phyloP scores from a whole-genome alignment of 2,113 vertebrate genomes.

The Pteronura brasiliensis region DNA sequence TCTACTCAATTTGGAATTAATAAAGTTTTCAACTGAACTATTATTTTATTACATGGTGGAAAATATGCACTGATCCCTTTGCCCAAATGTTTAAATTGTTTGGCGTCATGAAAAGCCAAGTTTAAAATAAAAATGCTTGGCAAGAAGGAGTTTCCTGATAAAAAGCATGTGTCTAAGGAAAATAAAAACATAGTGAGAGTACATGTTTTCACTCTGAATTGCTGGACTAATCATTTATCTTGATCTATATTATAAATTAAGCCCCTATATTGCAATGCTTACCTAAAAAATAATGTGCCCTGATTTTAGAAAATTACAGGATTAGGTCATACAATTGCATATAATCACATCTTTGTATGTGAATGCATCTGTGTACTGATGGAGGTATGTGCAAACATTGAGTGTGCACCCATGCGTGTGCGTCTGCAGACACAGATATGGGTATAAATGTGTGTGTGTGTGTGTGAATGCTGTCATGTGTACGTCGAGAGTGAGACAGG shows the following conservation, averaged over 20 bases:
- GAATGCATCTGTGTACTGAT: not conserved
- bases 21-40: not conserved
- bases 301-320: not conserved
- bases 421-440: not conserved
- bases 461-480: fast-evolving
- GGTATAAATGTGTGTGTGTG: fast-evolving
- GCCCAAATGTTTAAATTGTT: conserved; percentile 35
- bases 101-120: conserved; percentile 27
- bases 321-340: not conserved
- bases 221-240: not conserved
- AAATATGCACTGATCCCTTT: not conserved
- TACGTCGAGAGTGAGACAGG: not conserved
- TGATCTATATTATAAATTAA: not conserved
- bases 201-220: not conserved
- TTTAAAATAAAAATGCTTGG: conserved; percentile 45
- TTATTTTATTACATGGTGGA: conserved; percentile 18
- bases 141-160: conserved; percentile 19
- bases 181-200: not conserved
- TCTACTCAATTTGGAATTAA: not conserved
- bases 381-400: not conserved
- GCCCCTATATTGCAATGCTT: not conserved
- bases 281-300: not conserved
- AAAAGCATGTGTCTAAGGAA: conserved; percentile 54
- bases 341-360: not conserved
- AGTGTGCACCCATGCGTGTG: not conserved